Evolutionary conservation across 1,140 invertebrate genomes (phyloP).

Genomic region (Zophobas atratus): DNA sequence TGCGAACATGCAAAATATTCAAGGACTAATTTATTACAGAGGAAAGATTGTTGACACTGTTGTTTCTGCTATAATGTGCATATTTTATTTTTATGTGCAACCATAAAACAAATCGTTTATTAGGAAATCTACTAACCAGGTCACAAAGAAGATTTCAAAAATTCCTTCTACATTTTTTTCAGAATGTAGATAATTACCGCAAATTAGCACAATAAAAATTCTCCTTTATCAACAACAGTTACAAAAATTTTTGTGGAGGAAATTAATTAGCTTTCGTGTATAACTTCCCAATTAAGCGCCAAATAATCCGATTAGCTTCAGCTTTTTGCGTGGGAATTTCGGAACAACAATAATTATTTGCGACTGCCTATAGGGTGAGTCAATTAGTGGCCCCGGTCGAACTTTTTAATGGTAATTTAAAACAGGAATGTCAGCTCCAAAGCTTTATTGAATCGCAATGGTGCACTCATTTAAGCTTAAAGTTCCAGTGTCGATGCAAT

Average conservation of each 20-base stretch:
- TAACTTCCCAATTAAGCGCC: slow-evolving; percentile 18
- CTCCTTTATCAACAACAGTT: slow-evolving; percentile 32
- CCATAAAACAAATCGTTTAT: slow-evolving; percentile 15
- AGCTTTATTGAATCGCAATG: background rate
- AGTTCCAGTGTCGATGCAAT: slow-evolving; percentile 9
- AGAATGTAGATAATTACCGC: slow-evolving; percentile 9
- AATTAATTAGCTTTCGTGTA: slow-evolving; percentile 33
- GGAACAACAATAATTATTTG: slow-evolving; percentile 8
- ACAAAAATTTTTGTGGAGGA: slow-evolving; percentile 24
- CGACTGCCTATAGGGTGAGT: slow-evolving; percentile 6
- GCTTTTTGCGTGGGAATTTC: slow-evolving; percentile 36
- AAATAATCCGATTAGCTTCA: slow-evolving; percentile 10
- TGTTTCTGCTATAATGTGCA: background rate
- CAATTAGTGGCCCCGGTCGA: background rate
- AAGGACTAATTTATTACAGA: no score
- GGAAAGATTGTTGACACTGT: no score
- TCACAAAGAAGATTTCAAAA: slow-evolving; percentile 7
- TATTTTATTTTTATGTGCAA: background rate
- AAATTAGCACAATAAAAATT: slow-evolving; percentile 34
- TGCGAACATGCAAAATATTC: no score
- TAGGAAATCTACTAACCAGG: slow-evolving; percentile 7
- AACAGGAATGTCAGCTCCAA: background rate
- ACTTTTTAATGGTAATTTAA: slow-evolving; percentile 8
- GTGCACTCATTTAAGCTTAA: background rate
- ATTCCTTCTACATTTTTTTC: slow-evolving; percentile 14